Base-by-base conservation (phyloP, 1,140 invertebrate species). In the Hermetia illucens region DNA sequence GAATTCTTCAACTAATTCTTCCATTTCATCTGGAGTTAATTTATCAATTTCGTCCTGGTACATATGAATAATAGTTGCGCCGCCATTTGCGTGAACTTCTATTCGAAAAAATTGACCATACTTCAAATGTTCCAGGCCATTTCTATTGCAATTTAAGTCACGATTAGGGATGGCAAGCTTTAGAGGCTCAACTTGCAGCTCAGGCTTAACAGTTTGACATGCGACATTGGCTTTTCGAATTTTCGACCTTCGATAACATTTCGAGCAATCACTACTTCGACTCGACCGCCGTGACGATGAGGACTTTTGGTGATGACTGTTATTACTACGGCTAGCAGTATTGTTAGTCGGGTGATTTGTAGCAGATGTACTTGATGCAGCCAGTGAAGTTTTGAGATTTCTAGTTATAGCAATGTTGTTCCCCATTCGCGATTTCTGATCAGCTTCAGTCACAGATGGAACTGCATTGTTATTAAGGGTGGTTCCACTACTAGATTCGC, bases 41-140 rank as follows among this genome's bases (percentile, higher is more conserved):
- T 75, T 68, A 49, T 81, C 74, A 27, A 97, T 78, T 64, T 97
- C 87, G 50, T 92, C 79, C 60, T 95, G 89, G 63, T 93, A 91
- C 55, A 92, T 72, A 64, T 92, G 88, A 22, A 97, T 74, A 6
- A 94, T 78, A 24, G 79, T 74, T 3, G 90, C 93, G 19, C 90
- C 92, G n/a, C 94, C 94, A 67, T 98, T 98, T 1, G 88, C 77
- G 66, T 96, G 89, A 1, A 78, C 81, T 63, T 98, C 92, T 45
- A 94, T 72, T 43, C 86, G 77, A 55, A 90, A 82, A 47, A 76
- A 82, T 41, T 76, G 67, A 33, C 74, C 70, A 53, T 80, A 86
- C 50, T 79, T 82, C 16, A 82, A 55, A 51, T 71, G 64, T 43
- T 71, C 66, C 21, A 71, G 47, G 3, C 64, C 58, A 33, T 59